phyloP scores from a whole-genome alignment of 2,888 invertebrate species.

The Platycheirus rosarum region DNA sequence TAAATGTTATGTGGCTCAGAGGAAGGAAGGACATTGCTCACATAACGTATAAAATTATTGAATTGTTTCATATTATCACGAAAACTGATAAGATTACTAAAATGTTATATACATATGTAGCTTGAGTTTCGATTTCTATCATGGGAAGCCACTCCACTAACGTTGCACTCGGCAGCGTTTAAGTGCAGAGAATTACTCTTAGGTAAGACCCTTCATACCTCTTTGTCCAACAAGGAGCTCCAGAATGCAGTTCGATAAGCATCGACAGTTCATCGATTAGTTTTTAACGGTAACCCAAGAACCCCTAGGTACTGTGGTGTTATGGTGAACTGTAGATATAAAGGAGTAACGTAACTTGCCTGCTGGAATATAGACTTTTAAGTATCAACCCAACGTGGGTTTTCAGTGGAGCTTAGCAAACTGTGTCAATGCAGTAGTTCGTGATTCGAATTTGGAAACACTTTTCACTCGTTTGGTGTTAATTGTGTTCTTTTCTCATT shows the following conservation, averaged over 20 bases:
- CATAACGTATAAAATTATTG: not conserved
- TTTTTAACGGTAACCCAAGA: constrained; percentile 46
- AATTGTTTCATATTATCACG: not conserved
- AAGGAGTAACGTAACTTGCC: not conserved
- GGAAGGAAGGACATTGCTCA: constrained; percentile 64
- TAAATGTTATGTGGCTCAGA: constrained; percentile 33
- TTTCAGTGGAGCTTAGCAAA: constrained; percentile 44
- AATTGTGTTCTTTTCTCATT: constrained; percentile 16
- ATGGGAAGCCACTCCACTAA: constrained; percentile 42
- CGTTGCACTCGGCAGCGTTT: constrained; percentile 37
- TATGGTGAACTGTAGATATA: not conserved
- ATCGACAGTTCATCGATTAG: constrained; percentile 56
- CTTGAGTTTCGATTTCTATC: constrained; percentile 33
- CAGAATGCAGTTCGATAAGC: constrained; percentile 40
- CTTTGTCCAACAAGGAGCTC: not conserved
- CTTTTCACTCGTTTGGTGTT: constrained; percentile 35
- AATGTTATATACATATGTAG: constrained; percentile 40
- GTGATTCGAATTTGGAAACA: constrained; percentile 53
- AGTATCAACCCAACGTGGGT: constrained; percentile 20
- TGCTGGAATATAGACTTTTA: constrained; percentile 7
- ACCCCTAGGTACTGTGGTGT: constrained; percentile 22
- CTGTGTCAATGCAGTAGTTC: constrained; percentile 68
- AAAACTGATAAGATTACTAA: constrained; percentile 60
- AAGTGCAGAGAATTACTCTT: constrained; percentile 23
- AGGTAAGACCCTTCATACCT: constrained; percentile 7